These are phyloP conservation scores for Papilio glaucus DNA, from an alignment of 1,140 invertebrate genomes.

Conservation along the genomic window DNA sequence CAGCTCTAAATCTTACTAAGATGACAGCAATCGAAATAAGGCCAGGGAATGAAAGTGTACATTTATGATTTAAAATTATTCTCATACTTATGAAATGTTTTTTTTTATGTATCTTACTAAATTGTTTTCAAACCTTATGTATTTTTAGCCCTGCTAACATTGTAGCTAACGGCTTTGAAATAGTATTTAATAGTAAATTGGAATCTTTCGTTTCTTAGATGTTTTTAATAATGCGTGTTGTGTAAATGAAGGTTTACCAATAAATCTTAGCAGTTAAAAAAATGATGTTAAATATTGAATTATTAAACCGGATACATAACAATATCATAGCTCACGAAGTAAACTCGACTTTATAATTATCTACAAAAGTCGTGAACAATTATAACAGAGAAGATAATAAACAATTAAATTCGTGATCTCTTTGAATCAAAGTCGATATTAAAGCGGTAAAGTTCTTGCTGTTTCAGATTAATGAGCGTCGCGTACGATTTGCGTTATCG, in stretches of 20 bases:
- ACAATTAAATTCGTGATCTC: constrained; percentile 22
- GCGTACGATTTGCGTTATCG: constrained; percentile 36
- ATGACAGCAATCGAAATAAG: constrained; percentile 15
- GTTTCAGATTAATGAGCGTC: constrained; percentile 30
- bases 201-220: too few relatives aligned
- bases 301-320: background rate
- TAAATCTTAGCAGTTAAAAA: too few relatives aligned
- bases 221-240: too few relatives aligned
- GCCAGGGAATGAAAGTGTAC: background rate
- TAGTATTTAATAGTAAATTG: too few relatives aligned
- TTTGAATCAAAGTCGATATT: constrained; percentile 11
- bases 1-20: background rate
- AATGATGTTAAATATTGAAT: too few relatives aligned
- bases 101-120: background rate
- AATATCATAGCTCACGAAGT: background rate
- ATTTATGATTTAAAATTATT: background rate
- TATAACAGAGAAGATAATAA: constrained; percentile 4
- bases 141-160: background rate
- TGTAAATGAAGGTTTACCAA: too few relatives aligned
- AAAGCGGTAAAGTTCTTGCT: constrained; percentile 22
- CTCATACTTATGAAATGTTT: background rate
- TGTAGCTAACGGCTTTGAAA: background rate
- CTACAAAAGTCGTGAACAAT: constrained; percentile 18
- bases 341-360: background rate
- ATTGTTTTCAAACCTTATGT: background rate